Evolutionary conservation across 2,888 invertebrate species (phyloP).

Genomic region (Acholoe squamosa): DNA sequence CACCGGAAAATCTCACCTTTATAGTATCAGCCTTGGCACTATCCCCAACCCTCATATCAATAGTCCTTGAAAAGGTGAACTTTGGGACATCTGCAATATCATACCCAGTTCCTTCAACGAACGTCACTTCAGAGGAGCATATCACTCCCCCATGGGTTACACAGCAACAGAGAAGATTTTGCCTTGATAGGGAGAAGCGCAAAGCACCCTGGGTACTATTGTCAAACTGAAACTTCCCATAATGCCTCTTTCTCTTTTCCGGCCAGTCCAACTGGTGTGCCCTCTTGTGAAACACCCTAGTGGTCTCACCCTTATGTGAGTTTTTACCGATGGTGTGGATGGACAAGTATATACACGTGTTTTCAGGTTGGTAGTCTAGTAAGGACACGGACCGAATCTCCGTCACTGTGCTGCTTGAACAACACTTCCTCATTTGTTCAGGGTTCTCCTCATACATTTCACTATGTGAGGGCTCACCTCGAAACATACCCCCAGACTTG

Average conservation of each 20-base stretch:
- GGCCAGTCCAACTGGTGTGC: slow-evolving; percentile 19
- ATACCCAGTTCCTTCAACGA: neutral
- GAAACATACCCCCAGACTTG: slow-evolving; percentile 83
- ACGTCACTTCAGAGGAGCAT: neutral
- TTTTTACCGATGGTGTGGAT: neutral
- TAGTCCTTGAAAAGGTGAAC: neutral
- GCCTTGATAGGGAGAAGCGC: neutral
- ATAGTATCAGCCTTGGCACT: neutral
- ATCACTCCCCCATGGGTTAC: neutral
- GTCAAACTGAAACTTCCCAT: slow-evolving; percentile 6
- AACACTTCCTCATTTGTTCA: slow-evolving; percentile 68
- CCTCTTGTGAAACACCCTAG: slow-evolving; percentile 1
- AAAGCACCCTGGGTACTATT: neutral
- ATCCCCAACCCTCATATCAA: neutral
- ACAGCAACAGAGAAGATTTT: neutral
- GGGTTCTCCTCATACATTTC: slow-evolving; percentile 80
- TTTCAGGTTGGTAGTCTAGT: neutral
- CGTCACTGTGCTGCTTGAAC: neutral
- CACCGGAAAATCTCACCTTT: neutral
- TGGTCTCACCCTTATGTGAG: neutral
- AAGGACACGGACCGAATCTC: neutral
- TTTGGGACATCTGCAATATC: neutral
- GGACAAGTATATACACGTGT: neutral
- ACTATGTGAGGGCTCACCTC: slow-evolving; percentile 83
- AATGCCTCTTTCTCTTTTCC: slow-evolving; percentile 3